Conservation (phyloP, 2,888 invertebrate species). For the Coelogynopora nodosa region DNA sequence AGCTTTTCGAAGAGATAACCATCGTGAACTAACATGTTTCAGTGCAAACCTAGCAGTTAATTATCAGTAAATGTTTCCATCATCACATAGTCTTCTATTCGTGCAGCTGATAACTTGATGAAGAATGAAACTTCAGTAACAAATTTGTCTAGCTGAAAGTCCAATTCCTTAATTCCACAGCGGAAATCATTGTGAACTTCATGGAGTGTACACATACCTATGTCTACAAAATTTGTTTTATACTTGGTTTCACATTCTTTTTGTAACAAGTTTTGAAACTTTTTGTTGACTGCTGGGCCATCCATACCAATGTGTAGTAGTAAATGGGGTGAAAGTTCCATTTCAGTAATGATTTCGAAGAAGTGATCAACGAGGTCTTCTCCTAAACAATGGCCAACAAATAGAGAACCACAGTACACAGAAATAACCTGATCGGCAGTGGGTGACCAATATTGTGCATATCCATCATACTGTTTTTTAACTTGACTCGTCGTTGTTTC, state of each 20-base stretch:
- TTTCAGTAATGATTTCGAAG: background rate
- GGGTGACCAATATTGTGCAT: background rate
- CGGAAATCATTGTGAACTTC: background rate
- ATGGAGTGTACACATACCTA: background rate
- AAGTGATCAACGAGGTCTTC: background rate
- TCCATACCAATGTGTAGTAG: background rate
- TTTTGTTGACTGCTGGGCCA: background rate
- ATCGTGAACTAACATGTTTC: background rate
- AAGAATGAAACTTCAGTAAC: background rate
- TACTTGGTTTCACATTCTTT: background rate
- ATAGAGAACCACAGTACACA: background rate
- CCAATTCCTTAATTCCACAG: background rate
- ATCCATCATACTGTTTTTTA: slow-evolving; percentile 17
- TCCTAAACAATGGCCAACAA: background rate
- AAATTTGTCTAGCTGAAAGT: background rate
- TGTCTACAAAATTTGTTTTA: background rate
- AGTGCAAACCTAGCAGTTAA: background rate
- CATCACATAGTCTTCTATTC: background rate
- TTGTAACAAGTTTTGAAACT: background rate
- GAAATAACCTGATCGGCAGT: background rate
- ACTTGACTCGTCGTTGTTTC: slow-evolving; percentile 7
- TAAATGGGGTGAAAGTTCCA: background rate
- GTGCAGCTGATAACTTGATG: background rate
- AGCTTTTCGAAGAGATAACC: background rate
- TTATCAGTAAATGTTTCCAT: background rate